Percentiles rank a stretch among this genome's conserved stretches.
Evolutionary conservation across 1,140 invertebrate genomes (phyloP).

Genomic region (Diorhabda carinulata): DNA sequence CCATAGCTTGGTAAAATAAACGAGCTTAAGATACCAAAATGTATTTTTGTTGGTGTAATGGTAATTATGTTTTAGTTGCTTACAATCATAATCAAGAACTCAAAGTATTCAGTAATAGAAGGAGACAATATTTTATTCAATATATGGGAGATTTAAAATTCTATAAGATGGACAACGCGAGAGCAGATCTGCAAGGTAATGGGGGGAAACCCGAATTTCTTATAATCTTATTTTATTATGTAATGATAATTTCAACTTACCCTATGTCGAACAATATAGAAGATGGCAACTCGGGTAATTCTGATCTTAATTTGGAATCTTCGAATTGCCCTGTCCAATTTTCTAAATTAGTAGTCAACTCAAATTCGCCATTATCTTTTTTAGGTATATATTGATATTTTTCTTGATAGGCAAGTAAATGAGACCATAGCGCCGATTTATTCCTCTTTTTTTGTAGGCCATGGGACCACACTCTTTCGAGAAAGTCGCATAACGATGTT

Average conservation of each 20-base stretch:
- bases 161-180: too few species aligned
- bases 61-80: too few species aligned
- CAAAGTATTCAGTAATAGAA: too few species aligned
- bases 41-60: too few species aligned
- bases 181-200: too few species aligned
- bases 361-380: conserved; percentile 78
- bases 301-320: conserved; percentile 32
- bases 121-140: too few species aligned
- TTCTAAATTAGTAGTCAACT: conserved; percentile 62
- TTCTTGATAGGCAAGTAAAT: conserved; percentile 85
- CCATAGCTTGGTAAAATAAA: too few species aligned
- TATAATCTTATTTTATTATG: too few species aligned
- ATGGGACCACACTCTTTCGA: conserved; percentile 98
- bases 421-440: conserved; percentile 93
- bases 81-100: too few species aligned
- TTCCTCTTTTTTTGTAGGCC: conserved; percentile 93
- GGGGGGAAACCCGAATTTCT: too few species aligned
- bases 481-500: conserved; percentile 92
- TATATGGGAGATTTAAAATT: too few species aligned
- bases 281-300: conserved; percentile 71
- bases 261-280: conserved; percentile 87
- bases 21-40: too few species aligned
- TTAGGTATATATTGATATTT: conserved; percentile 74
- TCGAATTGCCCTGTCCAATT: conserved; percentile 43
- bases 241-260: conserved; percentile 48